These are phyloP conservation scores for Oreonectes daqikongensis DNA, from an alignment of 2,797 vertebrate species.

Conservation along the genomic window DNA sequence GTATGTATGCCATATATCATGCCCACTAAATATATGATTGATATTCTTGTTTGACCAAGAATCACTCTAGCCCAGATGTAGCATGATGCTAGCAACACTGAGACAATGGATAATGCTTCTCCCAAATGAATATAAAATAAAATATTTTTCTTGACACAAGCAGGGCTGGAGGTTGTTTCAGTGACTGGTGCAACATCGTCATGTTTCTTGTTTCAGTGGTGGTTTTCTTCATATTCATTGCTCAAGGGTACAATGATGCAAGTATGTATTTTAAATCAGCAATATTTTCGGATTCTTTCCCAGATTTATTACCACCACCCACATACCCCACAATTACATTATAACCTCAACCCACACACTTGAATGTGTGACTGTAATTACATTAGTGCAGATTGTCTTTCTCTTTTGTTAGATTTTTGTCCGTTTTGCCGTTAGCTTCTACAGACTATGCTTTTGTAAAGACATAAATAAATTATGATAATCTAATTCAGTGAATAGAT, in stretches of 20 bases:
- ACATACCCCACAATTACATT: neutral
- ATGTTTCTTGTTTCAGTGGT: too few species aligned
- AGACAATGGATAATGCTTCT: too few species aligned
- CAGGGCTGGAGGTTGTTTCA: neutral
- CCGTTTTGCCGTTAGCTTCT: neutral
- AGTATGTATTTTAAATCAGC: neutral
- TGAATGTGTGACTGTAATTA: neutral
- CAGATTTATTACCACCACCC: neutral
- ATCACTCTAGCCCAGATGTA: neutral
- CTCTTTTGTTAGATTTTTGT: neutral
- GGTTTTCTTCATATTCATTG: too few species aligned
- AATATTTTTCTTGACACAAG: neutral
- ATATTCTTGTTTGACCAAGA: neutral
- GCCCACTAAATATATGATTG: neutral
- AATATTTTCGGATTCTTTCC: neutral
- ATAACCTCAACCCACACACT: neutral
- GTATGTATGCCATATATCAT: neutral
- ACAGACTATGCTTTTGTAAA: neutral
- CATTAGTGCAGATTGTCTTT: neutral
- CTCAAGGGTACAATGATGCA: neutral
- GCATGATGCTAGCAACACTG: too few species aligned
- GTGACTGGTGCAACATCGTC: neutral
- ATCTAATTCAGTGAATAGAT: neutral
- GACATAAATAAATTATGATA: neutral
- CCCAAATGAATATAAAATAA: too few species aligned